A percentile compares a stretch with the other conserved stretches of the same genome.
Evolutionary conservation across 1,140 invertebrate genomes (phyloP).

Genomic region (Palaemon carinicauda): DNA sequence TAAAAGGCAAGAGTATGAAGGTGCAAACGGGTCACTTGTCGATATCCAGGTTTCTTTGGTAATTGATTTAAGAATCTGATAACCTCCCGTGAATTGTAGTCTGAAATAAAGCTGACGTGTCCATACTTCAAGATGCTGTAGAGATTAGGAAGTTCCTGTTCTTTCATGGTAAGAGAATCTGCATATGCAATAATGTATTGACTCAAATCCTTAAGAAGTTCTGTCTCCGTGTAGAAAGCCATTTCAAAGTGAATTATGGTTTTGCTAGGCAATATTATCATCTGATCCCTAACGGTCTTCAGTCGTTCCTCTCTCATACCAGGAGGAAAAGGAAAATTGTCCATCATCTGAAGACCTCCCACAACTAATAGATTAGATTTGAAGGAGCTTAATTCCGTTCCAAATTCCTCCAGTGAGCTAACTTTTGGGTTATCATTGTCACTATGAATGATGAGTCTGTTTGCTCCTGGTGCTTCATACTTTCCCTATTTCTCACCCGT

Average conservation of each 20-base stretch:
- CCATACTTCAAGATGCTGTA: no score
- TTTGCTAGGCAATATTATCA: constrained; percentile 70
- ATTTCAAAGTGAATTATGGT: constrained; percentile 87
- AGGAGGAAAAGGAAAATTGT: constrained; percentile 80
- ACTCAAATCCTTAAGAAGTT: constrained; percentile 74
- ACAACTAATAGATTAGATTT: constrained; percentile 80
- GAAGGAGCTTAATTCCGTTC: constrained; percentile 72
- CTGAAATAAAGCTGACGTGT: no score
- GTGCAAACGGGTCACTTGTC: no score
- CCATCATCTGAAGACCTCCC: constrained; percentile 90
- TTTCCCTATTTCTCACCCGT: constrained; percentile 79
- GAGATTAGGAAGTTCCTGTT: no score
- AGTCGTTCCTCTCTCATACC: constrained; percentile 74
- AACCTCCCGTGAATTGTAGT: no score
- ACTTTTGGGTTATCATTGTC: constrained; percentile 82
- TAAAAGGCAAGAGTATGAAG: no score
- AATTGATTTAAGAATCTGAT: no score
- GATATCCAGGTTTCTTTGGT: no score
- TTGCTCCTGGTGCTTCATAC: constrained; percentile 79
- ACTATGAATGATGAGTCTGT: constrained; percentile 86
- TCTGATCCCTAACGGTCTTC: constrained; percentile 74
- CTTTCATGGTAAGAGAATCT: constrained; percentile 91
- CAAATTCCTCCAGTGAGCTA: constrained; percentile 77
- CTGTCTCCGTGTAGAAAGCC: constrained; percentile 82
- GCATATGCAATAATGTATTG: constrained; percentile 77